Evolutionary conservation across 2,797 vertebrate species (phyloP).

Genomic region (Arnoldichthys spilopterus): DNA sequence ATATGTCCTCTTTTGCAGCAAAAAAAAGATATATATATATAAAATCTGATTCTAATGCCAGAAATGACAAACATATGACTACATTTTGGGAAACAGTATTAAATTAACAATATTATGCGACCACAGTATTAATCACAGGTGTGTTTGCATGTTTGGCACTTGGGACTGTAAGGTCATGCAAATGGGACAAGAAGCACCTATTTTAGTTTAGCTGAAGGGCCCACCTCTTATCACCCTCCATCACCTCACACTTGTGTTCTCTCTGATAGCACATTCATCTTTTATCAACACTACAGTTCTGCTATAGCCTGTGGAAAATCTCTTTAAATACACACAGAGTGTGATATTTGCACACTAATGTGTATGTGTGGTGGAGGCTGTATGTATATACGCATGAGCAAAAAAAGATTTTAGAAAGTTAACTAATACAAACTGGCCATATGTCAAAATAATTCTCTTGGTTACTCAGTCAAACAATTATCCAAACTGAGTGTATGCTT

Average conservation of each 20-base stretch:
- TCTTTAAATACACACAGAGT: slow-evolving; percentile 31
- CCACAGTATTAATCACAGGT: neutral
- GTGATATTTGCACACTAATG: neutral
- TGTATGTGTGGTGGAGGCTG: neutral
- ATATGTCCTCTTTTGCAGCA: neutral
- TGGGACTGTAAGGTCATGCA: slow-evolving; percentile 1
- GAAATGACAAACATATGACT: neutral
- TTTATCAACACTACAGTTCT: slow-evolving; percentile 34
- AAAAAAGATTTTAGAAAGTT: too few relatives aligned
- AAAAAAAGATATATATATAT: neutral
- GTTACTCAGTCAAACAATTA: too few relatives aligned
- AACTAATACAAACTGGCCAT: too few relatives aligned
- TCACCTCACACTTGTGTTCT: slow-evolving; percentile 26
- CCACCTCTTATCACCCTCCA: slow-evolving; percentile 45
- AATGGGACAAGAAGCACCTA: neutral
- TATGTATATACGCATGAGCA: neutral
- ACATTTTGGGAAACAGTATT: neutral
- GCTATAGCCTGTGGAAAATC: slow-evolving; percentile 29
- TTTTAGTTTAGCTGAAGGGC: slow-evolving; percentile 48
- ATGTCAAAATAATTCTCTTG: too few relatives aligned
- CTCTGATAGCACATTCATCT: slow-evolving; percentile 48
- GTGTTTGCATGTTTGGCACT: neutral
- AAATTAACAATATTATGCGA: neutral
- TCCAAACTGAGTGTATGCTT: too few relatives aligned
- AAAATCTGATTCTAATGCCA: neutral